A percentile compares a stretch with the other conserved stretches of the same genome.
phyloP scores from a whole-genome alignment of 2,888 invertebrate genomes.

The Amiota mariae region DNA sequence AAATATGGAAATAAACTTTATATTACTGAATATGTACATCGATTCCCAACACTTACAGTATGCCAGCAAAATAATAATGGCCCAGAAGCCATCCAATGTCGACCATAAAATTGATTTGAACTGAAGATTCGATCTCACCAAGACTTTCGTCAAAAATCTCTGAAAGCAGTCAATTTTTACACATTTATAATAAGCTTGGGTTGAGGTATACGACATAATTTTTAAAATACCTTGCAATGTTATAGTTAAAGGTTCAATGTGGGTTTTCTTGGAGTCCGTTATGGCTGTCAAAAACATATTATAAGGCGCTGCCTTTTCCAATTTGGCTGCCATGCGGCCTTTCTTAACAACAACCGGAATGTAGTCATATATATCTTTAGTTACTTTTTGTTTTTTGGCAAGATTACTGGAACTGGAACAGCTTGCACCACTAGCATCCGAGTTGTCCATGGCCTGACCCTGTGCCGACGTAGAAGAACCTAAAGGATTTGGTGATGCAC shows the following conservation, averaged over 20 bases:
- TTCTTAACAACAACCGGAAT: constrained; percentile 77
- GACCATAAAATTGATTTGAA: constrained; percentile 96
- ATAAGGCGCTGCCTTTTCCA: constrained; percentile 81
- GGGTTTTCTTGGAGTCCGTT: constrained; percentile 78
- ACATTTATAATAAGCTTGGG: not conserved
- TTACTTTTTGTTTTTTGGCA: constrained; percentile 69
- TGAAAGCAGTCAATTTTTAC: constrained; percentile 72
- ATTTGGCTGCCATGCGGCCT: constrained; percentile 80
- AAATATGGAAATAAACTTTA: not conserved
- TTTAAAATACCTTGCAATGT: constrained; percentile 78
- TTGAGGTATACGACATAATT: not conserved
- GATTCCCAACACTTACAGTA: constrained; percentile 77
- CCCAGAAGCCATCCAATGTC: constrained; percentile 91
- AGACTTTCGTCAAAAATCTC: constrained; percentile 86
- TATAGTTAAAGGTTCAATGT: constrained; percentile 79
- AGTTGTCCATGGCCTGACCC: constrained; percentile 19
- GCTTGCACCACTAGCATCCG: constrained; percentile 33
- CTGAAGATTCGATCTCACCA: constrained; percentile 81
- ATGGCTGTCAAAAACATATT: constrained; percentile 85
- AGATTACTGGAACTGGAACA: constrained; percentile 52
- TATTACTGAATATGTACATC: too few species aligned
- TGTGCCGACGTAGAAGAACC: constrained; percentile 38
- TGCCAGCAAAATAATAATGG: constrained; percentile 86
- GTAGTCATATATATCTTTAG: constrained; percentile 71
- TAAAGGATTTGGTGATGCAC: constrained; percentile 2